These are phyloP conservation scores for Hydropsyche betteni DNA, from an alignment of 2,888 invertebrate genomes.

Conservation along the genomic window DNA sequence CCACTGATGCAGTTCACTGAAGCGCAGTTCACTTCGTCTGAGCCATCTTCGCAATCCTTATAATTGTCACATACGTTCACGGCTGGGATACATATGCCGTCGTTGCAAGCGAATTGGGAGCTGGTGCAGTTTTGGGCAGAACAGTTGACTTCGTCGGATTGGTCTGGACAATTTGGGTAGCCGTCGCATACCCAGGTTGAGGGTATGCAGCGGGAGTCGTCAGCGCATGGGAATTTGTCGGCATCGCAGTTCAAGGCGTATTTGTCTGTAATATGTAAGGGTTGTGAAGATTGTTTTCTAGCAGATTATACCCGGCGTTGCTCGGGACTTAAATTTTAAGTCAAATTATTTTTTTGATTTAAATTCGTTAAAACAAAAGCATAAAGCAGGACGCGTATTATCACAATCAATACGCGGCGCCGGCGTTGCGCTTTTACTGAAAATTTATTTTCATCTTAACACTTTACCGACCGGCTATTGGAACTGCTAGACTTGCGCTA, in stretches of 20 bases:
- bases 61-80: not conserved
- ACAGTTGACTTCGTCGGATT: not conserved
- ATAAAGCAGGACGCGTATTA: too few relatives aligned
- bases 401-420: too few relatives aligned
- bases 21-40: not conserved
- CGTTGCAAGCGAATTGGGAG: not conserved
- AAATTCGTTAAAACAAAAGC: too few relatives aligned
- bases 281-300: too few relatives aligned
- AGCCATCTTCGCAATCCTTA: not conserved
- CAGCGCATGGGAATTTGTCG: not conserved
- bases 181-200: slow-evolving; percentile 4
- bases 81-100: not conserved
- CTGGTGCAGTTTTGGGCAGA: not conserved
- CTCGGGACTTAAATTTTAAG: too few relatives aligned
- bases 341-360: too few relatives aligned
- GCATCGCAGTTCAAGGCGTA: not conserved
- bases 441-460: too few relatives aligned
- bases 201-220: slow-evolving; percentile 5
- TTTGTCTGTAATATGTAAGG: too few relatives aligned
- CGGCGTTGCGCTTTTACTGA: too few relatives aligned
- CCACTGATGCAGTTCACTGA: not conserved
- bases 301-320: too few relatives aligned
- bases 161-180: not conserved
- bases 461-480: too few relatives aligned
- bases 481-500: too few relatives aligned